These are phyloP conservation scores for Pachyuromys duprasi DNA, from an alignment of 2,797 vertebrate species.

Conservation along the genomic window DNA sequence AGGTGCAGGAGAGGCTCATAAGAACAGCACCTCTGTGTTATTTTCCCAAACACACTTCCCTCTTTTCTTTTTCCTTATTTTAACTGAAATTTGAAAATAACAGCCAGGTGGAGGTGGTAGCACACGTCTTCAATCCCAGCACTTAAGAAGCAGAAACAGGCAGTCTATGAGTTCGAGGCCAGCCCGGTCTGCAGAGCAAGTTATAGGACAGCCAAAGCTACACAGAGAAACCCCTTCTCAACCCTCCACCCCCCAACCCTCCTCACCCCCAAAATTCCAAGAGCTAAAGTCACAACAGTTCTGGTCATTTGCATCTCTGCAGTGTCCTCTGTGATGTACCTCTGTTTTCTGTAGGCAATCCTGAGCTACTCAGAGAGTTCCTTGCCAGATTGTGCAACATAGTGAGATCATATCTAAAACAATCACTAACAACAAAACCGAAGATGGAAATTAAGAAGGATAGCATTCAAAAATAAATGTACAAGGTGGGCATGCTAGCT, in stretches of 20 bases:
- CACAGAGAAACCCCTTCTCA: background rate
- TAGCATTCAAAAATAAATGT: background rate
- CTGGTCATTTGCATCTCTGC: no score
- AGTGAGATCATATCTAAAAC: background rate
- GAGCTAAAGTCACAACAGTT: background rate
- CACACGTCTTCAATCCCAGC: background rate
- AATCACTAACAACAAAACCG: background rate
- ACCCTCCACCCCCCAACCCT: accelerated
- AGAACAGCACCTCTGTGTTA: accelerated
- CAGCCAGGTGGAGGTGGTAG: background rate
- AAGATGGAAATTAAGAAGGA: background rate
- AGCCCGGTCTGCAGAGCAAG: background rate
- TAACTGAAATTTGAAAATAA: background rate
- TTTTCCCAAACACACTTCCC: background rate
- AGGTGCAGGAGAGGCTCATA: background rate
- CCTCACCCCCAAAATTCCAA: background rate
- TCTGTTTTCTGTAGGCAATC: background rate
- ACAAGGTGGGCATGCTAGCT: background rate
- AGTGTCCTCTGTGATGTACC: background rate
- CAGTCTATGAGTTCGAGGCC: background rate
- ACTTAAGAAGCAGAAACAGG: background rate
- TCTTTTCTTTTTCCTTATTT: background rate
- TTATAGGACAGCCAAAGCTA: background rate
- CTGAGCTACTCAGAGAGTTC: background rate
- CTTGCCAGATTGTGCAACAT: no score